Evolutionary conservation across 2,113 vertebrate species (phyloP), one percentile per base, ranked within the genome.

Genomic region (Ibidorhyncha struthersii): DNA sequence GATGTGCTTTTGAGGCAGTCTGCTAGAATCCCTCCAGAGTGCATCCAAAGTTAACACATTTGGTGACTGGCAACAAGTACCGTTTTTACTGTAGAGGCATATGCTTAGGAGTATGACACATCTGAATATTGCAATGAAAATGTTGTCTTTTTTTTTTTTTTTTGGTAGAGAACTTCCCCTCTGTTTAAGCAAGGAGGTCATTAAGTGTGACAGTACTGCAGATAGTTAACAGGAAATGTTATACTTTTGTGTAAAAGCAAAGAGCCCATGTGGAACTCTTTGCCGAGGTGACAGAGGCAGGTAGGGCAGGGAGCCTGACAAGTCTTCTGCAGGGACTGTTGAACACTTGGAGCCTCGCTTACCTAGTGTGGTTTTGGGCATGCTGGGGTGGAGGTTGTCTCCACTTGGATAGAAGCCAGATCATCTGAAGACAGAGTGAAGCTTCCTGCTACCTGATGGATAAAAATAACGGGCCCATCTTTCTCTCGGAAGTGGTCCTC

Each of bases 1-100:
- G 66, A 62, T 82, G 74, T 93, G 74, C 70, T 90, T 91, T 87
- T 94, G 84, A 89, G 83, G n/a, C 70, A 77, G 58, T 41, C 58
- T 87, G 43, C 18, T 91, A n/a, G 61, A 87, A 76, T 63, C 69
- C 17, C 49, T 50, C 36, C 47, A 7, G 59, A 95, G 52, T 36
- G 34, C 72, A 59, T 83, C 73, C 82, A 50, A 61, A 92, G 19
- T 61, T 95, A 86, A 71, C 66, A 76, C 52, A 36, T 89, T 92
- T 82, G 63, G 40, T 90, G 80, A 67, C 56, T 74, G 81, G 70
- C 62, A 89, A 9, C 49, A 89, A 93, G 53, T 70, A 61, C n/a
- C 17, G 11, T n/a, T 94, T 85, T 91, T 82, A 61, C 70, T 91
- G 76, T 78, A 81, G 83, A 73, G 58, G 36, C 78, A 53, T 87